Evolutionary conservation across 37 sponge, comb jelly and placozoan species (phyloP).

Genomic region (Ephydatia muelleri): DNA sequence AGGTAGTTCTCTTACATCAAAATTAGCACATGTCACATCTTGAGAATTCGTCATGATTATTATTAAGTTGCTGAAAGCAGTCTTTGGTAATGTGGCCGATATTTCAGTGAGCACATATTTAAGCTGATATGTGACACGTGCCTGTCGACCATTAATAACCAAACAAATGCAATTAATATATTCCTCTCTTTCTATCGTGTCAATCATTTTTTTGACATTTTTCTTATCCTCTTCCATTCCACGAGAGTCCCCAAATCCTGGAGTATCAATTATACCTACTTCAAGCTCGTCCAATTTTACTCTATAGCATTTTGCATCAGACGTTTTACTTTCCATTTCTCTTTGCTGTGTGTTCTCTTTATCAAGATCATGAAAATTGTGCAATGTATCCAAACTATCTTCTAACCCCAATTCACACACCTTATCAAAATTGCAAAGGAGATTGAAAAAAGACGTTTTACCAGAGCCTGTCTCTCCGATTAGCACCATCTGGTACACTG

Average conservation of each 20-base stretch:
- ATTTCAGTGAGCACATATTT: conserved; percentile 39
- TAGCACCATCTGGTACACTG: too few species aligned
- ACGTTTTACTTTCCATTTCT: conserved; percentile 47
- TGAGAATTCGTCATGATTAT: conserved; percentile 50
- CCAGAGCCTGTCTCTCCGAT: too few species aligned
- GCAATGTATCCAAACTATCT: too few species aligned
- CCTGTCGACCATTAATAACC: conserved; percentile 31
- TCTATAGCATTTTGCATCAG: too few species aligned
- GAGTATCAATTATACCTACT: conserved; percentile 13
- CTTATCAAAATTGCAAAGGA: too few species aligned
- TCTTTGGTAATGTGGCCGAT: conserved; percentile 38
- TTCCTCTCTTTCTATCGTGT: conserved; percentile 10
- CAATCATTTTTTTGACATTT: conserved; percentile 33
- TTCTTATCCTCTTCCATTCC: too few species aligned
- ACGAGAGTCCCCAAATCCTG: too few species aligned
- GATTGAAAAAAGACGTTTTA: too few species aligned
- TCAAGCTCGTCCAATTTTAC: conserved; percentile 29
- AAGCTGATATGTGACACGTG: conserved; percentile 14
- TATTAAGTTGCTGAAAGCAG: conserved; percentile 19
- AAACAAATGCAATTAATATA: conserved; percentile 42
- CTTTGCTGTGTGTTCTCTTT: conserved; percentile 19
- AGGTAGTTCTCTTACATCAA: conserved; percentile 19
- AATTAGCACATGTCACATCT: too few species aligned
- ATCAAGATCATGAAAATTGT: conserved; percentile 34
- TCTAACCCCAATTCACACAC: too few species aligned